Base-by-base conservation (phyloP, 2,888 invertebrate species). In the Ennomos erosarius region DNA sequence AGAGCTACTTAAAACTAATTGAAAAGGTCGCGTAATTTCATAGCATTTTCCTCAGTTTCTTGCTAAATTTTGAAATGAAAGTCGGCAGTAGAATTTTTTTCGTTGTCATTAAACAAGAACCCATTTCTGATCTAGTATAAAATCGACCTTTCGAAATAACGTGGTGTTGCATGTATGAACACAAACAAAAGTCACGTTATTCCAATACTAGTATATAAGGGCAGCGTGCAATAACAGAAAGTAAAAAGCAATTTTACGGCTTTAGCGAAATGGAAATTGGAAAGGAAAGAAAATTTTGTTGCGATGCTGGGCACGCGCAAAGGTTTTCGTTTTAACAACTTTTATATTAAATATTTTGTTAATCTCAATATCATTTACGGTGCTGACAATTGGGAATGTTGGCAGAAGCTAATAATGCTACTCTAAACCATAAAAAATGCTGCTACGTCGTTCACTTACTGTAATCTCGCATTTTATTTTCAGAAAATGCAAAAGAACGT, bases 1-100 rank as follows among this genome's bases (percentile, higher is more conserved):
- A 51, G 55, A 60, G 55, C 59, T 42, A 37, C 59, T 59, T 40
- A 38, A 55, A 60, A 54, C 39, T 49, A 50, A 54, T 58, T 43
- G 52, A 13, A n/a, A 44, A 48, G 36, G 42, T 40, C 38, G 49
- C 49, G 37, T 26, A 45, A 54, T 40, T 54, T 34, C 33, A 10
- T 10, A 34, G 11, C 44, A 50, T 46, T 13, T 38, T 37, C 12
- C 47, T 35, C 11, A 45, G 45, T 45, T 45, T 26, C 26, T 26
- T 26, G 6, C 26, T 26, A 26, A 26, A 26, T 26, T 26, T 26
- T 26, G 26, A 26, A 26, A 26, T 26, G 4, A 26, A 26, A 26
- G 26, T 26, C 26, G 26, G 26, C 6, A 26, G 26, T 26, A 26
- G 6, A 26, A 26, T 26, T 26, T 26, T 26, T 26, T 1, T 1